Percentiles rank a stretch among this genome's conserved stretches.
Evolutionary conservation across 30 jellyfish, hydroid and myxozoan genomes (phyloP).

Genomic region (Cassiopea xamachana): DNA sequence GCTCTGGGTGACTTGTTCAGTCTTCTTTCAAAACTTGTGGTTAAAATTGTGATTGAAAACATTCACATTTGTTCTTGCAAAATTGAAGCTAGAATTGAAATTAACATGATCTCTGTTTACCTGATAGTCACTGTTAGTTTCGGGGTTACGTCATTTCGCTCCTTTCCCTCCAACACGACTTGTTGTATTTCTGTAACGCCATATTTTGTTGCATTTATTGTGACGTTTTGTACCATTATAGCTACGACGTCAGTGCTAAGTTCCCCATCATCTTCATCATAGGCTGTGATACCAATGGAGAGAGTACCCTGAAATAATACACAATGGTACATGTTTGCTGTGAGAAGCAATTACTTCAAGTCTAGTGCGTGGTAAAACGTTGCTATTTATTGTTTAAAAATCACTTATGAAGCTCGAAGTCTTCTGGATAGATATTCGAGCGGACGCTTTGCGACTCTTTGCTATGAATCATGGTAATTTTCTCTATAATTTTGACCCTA

Average conservation of each 20-base stretch:
- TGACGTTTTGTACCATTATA: slow-evolving; percentile 1
- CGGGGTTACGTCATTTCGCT: slow-evolving; percentile 14
- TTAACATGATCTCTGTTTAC: background rate
- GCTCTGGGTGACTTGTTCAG: too few relatives aligned
- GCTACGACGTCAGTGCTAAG: background rate
- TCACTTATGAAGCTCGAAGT: too few relatives aligned
- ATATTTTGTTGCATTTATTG: slow-evolving; percentile 30
- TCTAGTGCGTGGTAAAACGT: too few relatives aligned
- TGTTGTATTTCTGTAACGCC: background rate
- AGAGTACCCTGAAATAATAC: background rate
- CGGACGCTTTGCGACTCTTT: too few relatives aligned
- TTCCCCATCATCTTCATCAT: background rate
- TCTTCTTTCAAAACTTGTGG: too few relatives aligned
- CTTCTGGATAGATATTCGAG: too few relatives aligned
- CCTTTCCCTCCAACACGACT: slow-evolving; percentile 12
- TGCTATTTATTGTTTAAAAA: too few relatives aligned
- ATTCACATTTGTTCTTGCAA: background rate
- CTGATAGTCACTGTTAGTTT: slow-evolving; percentile 31
- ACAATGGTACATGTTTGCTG: background rate
- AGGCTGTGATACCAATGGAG: background rate
- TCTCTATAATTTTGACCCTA: too few relatives aligned
- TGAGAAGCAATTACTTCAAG: background rate
- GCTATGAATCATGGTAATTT: too few relatives aligned
- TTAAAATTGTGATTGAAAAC: too few relatives aligned
- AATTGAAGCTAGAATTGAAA: background rate